Percentiles rank a stretch among this genome's conserved stretches.
These are phyloP conservation scores for Gallinago solitaria DNA, from an alignment of 2,797 vertebrate species.

Conservation along the genomic window DNA sequence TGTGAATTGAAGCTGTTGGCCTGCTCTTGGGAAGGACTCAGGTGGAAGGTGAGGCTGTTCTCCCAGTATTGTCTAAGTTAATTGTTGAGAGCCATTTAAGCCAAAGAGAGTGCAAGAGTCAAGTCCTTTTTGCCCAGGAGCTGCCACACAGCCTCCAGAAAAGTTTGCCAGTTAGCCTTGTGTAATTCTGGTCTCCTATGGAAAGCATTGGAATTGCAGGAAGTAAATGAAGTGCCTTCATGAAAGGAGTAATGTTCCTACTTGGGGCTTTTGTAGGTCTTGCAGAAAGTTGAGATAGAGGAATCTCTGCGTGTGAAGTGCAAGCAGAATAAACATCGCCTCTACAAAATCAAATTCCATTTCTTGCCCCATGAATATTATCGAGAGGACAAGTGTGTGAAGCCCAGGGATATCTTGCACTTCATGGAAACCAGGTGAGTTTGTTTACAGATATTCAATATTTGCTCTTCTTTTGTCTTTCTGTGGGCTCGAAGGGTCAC, in stretches of 20 bases:
- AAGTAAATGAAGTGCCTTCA: neutral
- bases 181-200: neutral
- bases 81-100: neutral
- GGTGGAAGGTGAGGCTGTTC: neutral
- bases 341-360: constrained; percentile 85
- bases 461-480: neutral
- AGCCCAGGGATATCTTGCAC: constrained; percentile 84
- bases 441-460: neutral
- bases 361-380: constrained; percentile 87
- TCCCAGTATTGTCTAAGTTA: neutral
- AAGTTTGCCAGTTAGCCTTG: neutral
- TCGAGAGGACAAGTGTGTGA: constrained; percentile 85
- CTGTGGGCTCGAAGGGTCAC: neutral
- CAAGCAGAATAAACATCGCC: constrained; percentile 71
- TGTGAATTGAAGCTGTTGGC: neutral
- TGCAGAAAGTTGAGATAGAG: constrained; percentile 88
- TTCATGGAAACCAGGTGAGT: constrained; percentile 90
- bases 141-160: neutral
- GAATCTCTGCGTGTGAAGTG: constrained; percentile 80
- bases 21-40: neutral
- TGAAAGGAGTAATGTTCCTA: neutral
- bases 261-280: constrained; percentile 77
- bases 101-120: neutral
- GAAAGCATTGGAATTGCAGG: neutral
- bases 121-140: neutral